phyloP scores from a whole-genome alignment of 2,888 invertebrate genomes.

The Trichogramma evanescens region DNA sequence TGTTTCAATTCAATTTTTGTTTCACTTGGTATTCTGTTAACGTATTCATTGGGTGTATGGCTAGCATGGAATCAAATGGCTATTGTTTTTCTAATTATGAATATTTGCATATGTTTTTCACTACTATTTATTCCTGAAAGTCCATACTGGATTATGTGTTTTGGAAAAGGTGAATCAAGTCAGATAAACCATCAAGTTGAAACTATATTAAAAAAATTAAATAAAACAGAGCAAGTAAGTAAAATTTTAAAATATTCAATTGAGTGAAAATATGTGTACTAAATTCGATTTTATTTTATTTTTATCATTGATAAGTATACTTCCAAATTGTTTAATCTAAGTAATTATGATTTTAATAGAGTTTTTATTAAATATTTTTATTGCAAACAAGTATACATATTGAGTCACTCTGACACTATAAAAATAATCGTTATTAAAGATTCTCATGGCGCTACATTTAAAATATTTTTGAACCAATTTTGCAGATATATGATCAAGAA shows the following conservation, averaged over 20 bases:
- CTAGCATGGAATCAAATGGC: slow-evolving; percentile 51
- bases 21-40: slow-evolving; percentile 53
- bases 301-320: too few relatives aligned
- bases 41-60: slow-evolving; percentile 50
- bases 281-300: not conserved
- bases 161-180: slow-evolving; percentile 37
- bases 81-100: slow-evolving; percentile 44
- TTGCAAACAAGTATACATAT: not conserved
- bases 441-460: not conserved
- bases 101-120: slow-evolving; percentile 38
- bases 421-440: not conserved
- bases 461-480: slow-evolving; percentile 7
- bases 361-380: not conserved
- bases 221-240: slow-evolving; percentile 44
- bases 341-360: not conserved
- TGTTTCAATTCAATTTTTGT: slow-evolving; percentile 55
- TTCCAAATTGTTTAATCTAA: too few relatives aligned
- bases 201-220: slow-evolving; percentile 48
- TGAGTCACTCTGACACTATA: too few relatives aligned
- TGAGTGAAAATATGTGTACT: not conserved
- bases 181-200: slow-evolving; percentile 34
- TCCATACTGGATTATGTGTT: slow-evolving; percentile 53
- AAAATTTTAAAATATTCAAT: not conserved
- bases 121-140: slow-evolving; percentile 52
- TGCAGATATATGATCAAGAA: slow-evolving; percentile 33